A percentile compares a stretch with the other conserved stretches of the same genome.
These are phyloP conservation scores for Dryococelus australis DNA, from an alignment of 2,888 invertebrate species.

Conservation along the genomic window DNA sequence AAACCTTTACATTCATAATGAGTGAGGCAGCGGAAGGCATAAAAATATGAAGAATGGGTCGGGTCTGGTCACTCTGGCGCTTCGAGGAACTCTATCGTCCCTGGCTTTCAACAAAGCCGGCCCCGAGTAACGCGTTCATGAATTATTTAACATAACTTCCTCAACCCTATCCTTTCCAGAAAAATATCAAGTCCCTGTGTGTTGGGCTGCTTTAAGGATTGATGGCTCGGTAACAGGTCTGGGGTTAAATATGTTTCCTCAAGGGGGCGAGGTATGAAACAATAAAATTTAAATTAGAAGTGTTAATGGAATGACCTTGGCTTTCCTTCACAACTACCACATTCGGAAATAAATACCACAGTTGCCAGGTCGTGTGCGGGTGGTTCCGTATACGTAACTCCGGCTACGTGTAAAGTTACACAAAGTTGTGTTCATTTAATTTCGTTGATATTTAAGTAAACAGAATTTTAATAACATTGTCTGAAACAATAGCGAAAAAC, in stretches of 20 bases:
- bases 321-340: background rate
- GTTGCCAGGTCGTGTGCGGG: too few relatives aligned
- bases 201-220: background rate
- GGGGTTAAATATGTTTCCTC: constrained; percentile 3
- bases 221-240: background rate
- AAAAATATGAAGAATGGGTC: constrained; percentile 9
- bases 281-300: background rate
- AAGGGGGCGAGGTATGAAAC: background rate
- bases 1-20: constrained; percentile 31
- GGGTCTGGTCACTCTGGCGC: background rate
- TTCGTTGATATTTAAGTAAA: too few relatives aligned
- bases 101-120: background rate
- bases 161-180: background rate
- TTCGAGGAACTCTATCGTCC: constrained; percentile 7
- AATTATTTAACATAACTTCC: background rate
- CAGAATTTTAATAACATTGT: too few relatives aligned
- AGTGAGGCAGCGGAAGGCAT: background rate
- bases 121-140: background rate
- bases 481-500: too few relatives aligned
- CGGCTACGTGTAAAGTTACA: too few relatives aligned
- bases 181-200: background rate
- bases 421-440: too few relatives aligned
- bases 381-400: too few relatives aligned
- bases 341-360: too few relatives aligned
- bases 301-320: background rate